Evolutionary conservation across 2,888 invertebrate species (phyloP).

Genomic region (Clivina fossor): DNA sequence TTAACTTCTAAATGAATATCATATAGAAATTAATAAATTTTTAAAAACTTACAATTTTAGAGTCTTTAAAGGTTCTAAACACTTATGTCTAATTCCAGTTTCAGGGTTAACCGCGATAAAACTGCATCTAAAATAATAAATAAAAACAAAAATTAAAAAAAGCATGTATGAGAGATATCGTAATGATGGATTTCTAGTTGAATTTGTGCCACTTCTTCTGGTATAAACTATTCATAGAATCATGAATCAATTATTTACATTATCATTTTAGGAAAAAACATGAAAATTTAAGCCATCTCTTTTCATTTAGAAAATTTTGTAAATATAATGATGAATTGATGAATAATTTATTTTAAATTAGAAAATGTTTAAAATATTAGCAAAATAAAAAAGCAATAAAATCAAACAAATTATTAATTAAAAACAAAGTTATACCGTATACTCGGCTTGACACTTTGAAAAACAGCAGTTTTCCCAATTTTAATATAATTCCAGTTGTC

Average conservation of each 20-base stretch:
- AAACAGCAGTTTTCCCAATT: slow-evolving; percentile 63
- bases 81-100: slow-evolving; percentile 61
- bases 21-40: too few species aligned
- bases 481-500: slow-evolving; percentile 72
- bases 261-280: too few species aligned
- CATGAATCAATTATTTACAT: too few species aligned
- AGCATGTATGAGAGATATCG: too few species aligned
- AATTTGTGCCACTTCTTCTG: too few species aligned
- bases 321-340: too few species aligned
- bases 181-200: too few species aligned
- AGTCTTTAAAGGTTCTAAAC: slow-evolving; percentile 66
- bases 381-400: slow-evolving; percentile 8
- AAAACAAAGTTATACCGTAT: slow-evolving; percentile 54
- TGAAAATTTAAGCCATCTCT: too few species aligned
- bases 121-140: slow-evolving; percentile 59
- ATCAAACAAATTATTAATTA: slow-evolving; percentile 1
- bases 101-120: slow-evolving; percentile 70
- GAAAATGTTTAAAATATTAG: slow-evolving; percentile 1
- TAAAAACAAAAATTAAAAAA: slow-evolving; percentile 4
- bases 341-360: too few species aligned
- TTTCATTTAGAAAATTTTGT: too few species aligned
- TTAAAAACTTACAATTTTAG: slow-evolving; percentile 59
- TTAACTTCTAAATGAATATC: too few species aligned
- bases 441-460: slow-evolving; percentile 67
- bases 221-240: too few species aligned